A percentile compares a stretch with the other conserved stretches of the same genome.
These are phyloP conservation scores for Euschistus heros DNA, from an alignment of 1,140 invertebrate species.

Conservation along the genomic window DNA sequence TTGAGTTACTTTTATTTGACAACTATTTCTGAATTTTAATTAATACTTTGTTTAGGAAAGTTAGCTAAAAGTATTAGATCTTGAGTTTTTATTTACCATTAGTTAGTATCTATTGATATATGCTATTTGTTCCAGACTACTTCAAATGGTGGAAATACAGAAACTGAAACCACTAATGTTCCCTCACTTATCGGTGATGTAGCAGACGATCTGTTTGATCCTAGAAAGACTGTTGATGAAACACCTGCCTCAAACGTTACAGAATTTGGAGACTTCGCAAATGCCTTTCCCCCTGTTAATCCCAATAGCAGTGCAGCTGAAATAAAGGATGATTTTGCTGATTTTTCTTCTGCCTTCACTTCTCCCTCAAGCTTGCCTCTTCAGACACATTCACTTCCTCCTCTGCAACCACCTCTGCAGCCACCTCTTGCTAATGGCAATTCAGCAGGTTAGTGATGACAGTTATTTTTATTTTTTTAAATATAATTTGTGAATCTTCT, in stretches of 20 bases:
- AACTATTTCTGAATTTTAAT: too few relatives aligned
- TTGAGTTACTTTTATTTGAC: too few relatives aligned
- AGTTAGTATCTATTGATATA: too few relatives aligned
- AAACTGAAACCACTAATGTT: neutral
- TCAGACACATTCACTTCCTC: slow-evolving; percentile 22
- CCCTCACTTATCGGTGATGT: slow-evolving; percentile 4
- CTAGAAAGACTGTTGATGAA: slow-evolving; percentile 30
- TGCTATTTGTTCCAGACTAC: too few relatives aligned
- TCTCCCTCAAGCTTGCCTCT: neutral
- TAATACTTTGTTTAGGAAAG: too few relatives aligned
- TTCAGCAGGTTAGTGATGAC: too few relatives aligned
- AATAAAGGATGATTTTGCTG: slow-evolving; percentile 52
- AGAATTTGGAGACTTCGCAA: slow-evolving; percentile 73
- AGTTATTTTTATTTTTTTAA: slow-evolving; percentile 1
- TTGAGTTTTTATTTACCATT: too few relatives aligned
- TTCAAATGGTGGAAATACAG: too few relatives aligned
- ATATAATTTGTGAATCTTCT: too few relatives aligned
- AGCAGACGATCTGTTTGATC: slow-evolving; percentile 43
- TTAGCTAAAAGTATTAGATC: too few relatives aligned
- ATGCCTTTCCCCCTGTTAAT: slow-evolving; percentile 43
- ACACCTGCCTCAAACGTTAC: slow-evolving; percentile 35
- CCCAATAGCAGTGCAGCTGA: slow-evolving; percentile 9
- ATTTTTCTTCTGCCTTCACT: slow-evolving; percentile 59
- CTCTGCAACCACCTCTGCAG: slow-evolving; percentile 18
- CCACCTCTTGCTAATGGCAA: slow-evolving; percentile 25